Percentiles rank a stretch among this genome's conserved stretches.
phyloP scores from a whole-genome alignment of 2,113 vertebrate species.

The Tragulus kanchil region DNA sequence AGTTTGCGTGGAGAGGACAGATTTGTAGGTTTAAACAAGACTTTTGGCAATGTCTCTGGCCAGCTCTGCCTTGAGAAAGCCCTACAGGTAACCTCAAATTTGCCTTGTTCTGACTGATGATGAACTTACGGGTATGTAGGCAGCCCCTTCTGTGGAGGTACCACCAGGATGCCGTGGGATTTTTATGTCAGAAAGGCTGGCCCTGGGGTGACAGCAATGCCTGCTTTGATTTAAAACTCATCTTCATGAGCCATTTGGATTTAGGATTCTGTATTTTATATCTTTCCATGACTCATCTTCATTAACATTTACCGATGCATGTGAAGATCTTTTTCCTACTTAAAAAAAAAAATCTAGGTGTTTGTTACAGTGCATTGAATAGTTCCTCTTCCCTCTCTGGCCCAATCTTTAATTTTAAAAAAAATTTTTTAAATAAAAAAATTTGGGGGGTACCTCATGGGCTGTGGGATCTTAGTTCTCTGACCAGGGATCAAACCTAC shows the following conservation, averaged over 20 bases:
- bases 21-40: neutral
- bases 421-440: neutral
- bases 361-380: neutral
- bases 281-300: neutral
- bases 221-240: neutral
- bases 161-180: neutral
- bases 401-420: neutral
- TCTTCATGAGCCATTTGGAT: neutral
- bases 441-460: neutral
- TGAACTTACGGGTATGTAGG: accelerated
- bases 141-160: neutral
- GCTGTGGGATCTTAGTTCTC: neutral
- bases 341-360: neutral
- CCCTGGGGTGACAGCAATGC: accelerated
- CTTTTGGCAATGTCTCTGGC: no score
- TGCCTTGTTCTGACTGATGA: neutral
- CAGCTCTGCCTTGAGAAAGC: neutral
- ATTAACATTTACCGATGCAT: neutral
- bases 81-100: accelerated
- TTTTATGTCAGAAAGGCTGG: neutral
- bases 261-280: neutral
- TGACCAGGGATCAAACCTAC: neutral
- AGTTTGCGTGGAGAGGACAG: neutral
- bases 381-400: neutral
- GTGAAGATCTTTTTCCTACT: neutral